A percentile compares a stretch with the other conserved stretches of the same genome.
Conservation (phyloP, 2,888 invertebrate species). For the Drosophila flavopinicola region DNA sequence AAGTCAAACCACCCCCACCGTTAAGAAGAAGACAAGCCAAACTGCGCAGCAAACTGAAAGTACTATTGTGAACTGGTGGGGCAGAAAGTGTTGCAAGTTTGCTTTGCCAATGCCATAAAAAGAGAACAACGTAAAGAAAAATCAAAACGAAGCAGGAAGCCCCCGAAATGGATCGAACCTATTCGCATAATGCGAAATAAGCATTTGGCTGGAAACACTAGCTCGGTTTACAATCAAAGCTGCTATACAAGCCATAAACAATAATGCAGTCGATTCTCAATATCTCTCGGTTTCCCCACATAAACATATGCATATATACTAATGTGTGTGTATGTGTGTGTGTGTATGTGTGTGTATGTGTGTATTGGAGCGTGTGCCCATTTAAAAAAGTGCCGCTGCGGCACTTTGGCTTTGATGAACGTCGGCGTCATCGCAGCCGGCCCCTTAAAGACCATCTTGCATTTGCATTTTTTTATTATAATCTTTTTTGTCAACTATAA, state of each 20-base stretch:
- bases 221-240: slow-evolving; percentile 17
- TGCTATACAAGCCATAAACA: slow-evolving; percentile 14
- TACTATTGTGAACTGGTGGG: not conserved
- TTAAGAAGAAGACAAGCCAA: not conserved
- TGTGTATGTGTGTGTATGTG: slow-evolving; percentile 1
- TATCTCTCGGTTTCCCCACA: slow-evolving; percentile 18
- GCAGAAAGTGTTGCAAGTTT: not conserved
- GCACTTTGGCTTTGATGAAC: slow-evolving; percentile 51
- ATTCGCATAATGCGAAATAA: slow-evolving; percentile 26
- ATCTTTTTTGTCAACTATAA: slow-evolving; percentile 5
- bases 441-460: slow-evolving; percentile 48
- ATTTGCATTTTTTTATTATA: slow-evolving; percentile 48
- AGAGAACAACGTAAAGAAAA: not conserved
- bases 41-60: slow-evolving; percentile 22
- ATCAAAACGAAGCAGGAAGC: slow-evolving; percentile 7
- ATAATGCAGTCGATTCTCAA: slow-evolving; percentile 23
- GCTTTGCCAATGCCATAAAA: not conserved
- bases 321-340: slow-evolving; percentile 7
- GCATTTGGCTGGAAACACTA: slow-evolving; percentile 25
- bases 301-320: not conserved
- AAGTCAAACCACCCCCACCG: not conserved
- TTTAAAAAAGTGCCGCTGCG: slow-evolving; percentile 50
- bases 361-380: slow-evolving; percentile 32
- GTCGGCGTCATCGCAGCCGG: slow-evolving; percentile 23
- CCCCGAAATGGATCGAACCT: not conserved